These are phyloP conservation scores for Seriola aureovittata DNA, from an alignment of 2,113 vertebrate genomes.

Conservation along the genomic window DNA sequence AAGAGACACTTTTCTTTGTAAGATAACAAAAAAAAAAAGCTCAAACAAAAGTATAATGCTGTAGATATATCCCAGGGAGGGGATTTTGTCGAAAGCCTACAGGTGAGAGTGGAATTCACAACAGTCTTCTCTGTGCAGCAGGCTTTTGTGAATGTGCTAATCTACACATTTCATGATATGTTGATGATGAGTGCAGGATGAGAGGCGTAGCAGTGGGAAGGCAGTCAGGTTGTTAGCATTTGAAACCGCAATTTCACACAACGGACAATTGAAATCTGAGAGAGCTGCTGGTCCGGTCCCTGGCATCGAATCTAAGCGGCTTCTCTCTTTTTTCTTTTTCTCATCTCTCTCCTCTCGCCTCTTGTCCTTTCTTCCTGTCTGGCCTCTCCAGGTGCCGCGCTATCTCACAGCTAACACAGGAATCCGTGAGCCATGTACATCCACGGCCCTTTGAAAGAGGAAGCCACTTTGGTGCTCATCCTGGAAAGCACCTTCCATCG, in stretches of 20 bases:
- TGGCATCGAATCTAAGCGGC: slow-evolving; percentile 78
- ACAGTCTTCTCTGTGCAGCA: slow-evolving; percentile 22
- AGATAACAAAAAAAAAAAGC: not conserved
- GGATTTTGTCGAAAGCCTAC: slow-evolving; percentile 29
- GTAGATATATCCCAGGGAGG: slow-evolving; percentile 10
- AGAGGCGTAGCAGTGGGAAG: slow-evolving; percentile 19
- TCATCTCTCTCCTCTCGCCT: slow-evolving; percentile 46
- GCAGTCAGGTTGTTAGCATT: slow-evolving; percentile 49
- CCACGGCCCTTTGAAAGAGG: slow-evolving; percentile 77
- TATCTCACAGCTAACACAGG: slow-evolving; percentile 79
- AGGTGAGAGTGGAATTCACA: slow-evolving; percentile 39
- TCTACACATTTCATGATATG: slow-evolving; percentile 67
- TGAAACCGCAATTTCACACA: slow-evolving; percentile 73
- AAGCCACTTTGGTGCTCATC: slow-evolving; percentile 71
- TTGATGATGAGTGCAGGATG: slow-evolving; percentile 61
- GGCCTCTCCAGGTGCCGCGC: slow-evolving; percentile 74
- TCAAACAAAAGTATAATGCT: slow-evolving; percentile 34
- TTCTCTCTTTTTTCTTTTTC: slow-evolving; percentile 36
- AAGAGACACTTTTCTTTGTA: not conserved
- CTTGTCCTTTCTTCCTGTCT: slow-evolving; percentile 73
- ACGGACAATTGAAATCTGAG: slow-evolving; percentile 75
- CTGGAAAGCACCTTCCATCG: slow-evolving; percentile 74
- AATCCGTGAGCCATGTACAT: slow-evolving; percentile 72
- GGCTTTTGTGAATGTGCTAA: slow-evolving; percentile 48
- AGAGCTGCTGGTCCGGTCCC: slow-evolving; percentile 53